Evolutionary conservation across 2,888 invertebrate genomes (phyloP), one percentile per base, ranked within the genome.

Genomic region (Apamea crenata): DNA sequence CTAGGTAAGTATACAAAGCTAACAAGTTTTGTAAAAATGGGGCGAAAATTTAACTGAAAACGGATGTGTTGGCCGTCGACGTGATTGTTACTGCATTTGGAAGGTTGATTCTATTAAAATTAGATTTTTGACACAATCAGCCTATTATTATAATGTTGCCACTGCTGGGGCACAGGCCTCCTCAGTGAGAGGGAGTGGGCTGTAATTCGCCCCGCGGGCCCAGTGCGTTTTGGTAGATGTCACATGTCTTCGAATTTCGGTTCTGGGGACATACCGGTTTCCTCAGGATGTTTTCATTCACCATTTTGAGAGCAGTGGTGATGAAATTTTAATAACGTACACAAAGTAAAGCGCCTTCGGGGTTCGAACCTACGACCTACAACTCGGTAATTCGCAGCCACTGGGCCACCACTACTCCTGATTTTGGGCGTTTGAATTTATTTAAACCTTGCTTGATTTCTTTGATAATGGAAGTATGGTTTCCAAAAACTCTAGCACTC

Each of bases 1-100:
- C 85, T 78, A n/a, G n/a, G n/a, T n/a, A n/a, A n/a, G n/a, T n/a
- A 78, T n/a, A 77, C 74, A 68, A 81, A 81, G 86, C 81, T 83
- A 69, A 69, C 47, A 73, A 73, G 47, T 56, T 40, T 85, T 29
- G 21, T 65, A 85, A 87, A 84, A 85, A 79, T 67, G 40, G 59
- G 8, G 56, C 21, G 65, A 78, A 68, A 87, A 72, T 73, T 80
- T 86, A 71, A 76, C 69, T 71, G 77, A 78, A 83, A 90, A 68
- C 74, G 81, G 87, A 88, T 82, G 81, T 77, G 85, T 76, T 74
- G 67, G 78, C 44, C 56, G 74, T 59, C 69, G 72, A 66, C 72
- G 69, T 75, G 67, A 80, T 86, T 86, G 77, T 69, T 56, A 65
- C 68, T 63, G 77, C 74, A 29, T 73, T 79, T 74, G 68, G 73